Conservation (phyloP, 2,797 vertebrate genomes). For the Artibeus jamaicensis region DNA sequence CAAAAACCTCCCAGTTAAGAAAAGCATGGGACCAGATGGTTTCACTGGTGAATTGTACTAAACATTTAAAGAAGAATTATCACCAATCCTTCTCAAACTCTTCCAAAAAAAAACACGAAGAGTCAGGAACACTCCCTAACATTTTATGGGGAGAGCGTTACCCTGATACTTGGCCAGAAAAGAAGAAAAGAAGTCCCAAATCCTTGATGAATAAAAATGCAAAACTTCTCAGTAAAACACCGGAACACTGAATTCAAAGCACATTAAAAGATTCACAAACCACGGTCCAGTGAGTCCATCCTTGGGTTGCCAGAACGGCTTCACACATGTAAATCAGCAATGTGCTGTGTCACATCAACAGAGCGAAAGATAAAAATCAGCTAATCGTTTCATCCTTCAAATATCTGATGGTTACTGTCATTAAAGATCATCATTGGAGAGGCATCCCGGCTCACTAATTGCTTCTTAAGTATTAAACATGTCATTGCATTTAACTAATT, state of each 20-base stretch:
- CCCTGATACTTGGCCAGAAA: neutral
- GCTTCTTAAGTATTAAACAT: neutral
- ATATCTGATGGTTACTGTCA: neutral
- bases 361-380: neutral
- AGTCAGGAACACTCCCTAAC: neutral
- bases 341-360: neutral
- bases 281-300: neutral
- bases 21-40: neutral
- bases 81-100: neutral
- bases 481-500: neutral
- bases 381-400: neutral
- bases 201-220: neutral
- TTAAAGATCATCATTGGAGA: neutral
- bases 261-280: neutral
- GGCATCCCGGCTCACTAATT: neutral
- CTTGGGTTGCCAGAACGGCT: neutral
- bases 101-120: neutral
- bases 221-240: neutral
- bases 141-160: neutral
- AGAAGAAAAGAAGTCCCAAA: neutral
- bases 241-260: neutral
- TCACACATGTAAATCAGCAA: neutral
- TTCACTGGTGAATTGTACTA: neutral
- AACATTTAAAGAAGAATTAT: neutral
- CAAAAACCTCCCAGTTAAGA: neutral